A percentile compares a stretch with the other conserved stretches of the same genome.
phyloP scores from a whole-genome alignment of 2,113 vertebrate genomes.

The Eira barbara region DNA sequence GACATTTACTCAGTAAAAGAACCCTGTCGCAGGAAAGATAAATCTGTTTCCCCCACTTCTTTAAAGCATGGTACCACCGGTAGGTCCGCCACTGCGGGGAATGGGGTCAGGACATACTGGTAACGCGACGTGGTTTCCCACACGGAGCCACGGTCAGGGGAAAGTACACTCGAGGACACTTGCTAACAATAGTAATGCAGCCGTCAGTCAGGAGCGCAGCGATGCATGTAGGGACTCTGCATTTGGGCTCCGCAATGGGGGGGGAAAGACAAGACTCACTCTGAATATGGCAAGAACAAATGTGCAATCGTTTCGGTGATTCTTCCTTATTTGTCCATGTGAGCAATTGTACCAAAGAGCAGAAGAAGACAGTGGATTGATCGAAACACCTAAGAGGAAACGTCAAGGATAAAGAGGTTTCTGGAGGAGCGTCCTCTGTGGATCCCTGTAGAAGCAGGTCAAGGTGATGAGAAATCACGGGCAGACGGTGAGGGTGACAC shows the following conservation, averaged over 20 bases:
- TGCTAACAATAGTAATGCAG: too few species aligned
- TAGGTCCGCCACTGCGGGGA: rapidly evolving
- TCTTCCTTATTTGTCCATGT: not conserved
- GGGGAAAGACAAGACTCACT: not conserved
- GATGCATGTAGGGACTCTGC: not conserved
- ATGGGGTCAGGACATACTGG: rapidly evolving
- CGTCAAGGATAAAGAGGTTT: not conserved
- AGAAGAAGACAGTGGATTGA: not conserved
- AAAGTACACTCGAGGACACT: not conserved
- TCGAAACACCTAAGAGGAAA: not conserved
- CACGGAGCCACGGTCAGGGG: rapidly evolving
- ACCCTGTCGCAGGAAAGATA: not conserved
- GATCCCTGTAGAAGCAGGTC: too few species aligned
- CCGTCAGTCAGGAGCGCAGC: not conserved
- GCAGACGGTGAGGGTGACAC: too few species aligned
- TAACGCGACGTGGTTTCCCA: rapidly evolving
- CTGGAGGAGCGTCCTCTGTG: too few species aligned
- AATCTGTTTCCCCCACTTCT: not conserved
- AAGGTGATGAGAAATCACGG: rapidly evolving
- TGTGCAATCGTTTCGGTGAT: not conserved
- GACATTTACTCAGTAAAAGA: too few species aligned
- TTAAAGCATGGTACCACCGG: not conserved
- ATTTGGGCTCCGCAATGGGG: rapidly evolving
- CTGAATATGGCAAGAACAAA: not conserved
- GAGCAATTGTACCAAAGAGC: not conserved